These are phyloP conservation scores for Sebastes nivosus DNA, from an alignment of 2,797 vertebrate species.

Conservation along the genomic window DNA sequence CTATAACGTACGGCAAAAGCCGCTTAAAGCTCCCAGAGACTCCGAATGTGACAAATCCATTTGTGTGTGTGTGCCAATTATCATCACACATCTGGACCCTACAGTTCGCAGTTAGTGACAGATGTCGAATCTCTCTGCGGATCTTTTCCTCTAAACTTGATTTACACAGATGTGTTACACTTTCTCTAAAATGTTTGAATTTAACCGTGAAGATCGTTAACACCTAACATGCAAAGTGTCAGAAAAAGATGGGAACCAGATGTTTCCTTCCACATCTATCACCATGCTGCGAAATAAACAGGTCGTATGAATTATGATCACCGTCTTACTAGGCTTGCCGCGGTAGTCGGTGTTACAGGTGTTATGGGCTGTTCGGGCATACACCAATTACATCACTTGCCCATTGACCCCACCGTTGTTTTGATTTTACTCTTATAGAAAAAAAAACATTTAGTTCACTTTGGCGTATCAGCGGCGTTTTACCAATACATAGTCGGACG, in stretches of 20 bases:
- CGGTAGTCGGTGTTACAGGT: too few species aligned
- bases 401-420: too few species aligned
- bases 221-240: not conserved
- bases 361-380: too few species aligned
- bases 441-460: too few species aligned
- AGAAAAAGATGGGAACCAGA: slow-evolving; percentile 19
- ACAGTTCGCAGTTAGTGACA: slow-evolving; percentile 2
- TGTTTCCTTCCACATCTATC: not conserved
- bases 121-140: not conserved
- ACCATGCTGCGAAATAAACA: not conserved
- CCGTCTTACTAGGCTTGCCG: not conserved
- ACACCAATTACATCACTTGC: too few species aligned
- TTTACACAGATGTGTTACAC: slow-evolving; percentile 13
- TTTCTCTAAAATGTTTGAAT: slow-evolving; percentile 26
- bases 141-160: not conserved
- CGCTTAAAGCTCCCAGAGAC: not conserved
- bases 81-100: slow-evolving; percentile 15
- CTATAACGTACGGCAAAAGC: not conserved
- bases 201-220: slow-evolving; percentile 17
- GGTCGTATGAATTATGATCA: not conserved
- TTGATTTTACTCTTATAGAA: too few species aligned
- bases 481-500: too few species aligned
- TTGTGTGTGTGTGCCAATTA: slow-evolving; percentile 27
- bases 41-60: slow-evolving; percentile 2
- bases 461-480: too few species aligned